Percentiles rank a stretch among this genome's conserved stretches.
Conservation (phyloP, 2,113 vertebrate species). For the Elachura formosa region DNA sequence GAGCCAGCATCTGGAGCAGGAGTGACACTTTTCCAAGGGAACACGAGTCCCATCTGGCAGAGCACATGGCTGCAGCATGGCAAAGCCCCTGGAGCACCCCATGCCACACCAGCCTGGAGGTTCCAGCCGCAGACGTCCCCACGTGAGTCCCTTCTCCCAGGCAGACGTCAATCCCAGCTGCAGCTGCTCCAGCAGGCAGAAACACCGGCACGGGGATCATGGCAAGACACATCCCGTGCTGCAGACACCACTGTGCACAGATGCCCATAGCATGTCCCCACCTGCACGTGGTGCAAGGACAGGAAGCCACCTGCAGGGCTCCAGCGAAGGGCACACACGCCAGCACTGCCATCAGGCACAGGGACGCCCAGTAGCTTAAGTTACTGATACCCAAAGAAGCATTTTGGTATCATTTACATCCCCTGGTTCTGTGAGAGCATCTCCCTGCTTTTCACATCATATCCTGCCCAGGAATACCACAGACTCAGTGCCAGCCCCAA, state of each 20-base stretch:
- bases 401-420: not conserved
- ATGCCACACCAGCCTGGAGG: not conserved
- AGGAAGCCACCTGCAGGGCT: not conserved
- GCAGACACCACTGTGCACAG: not conserved
- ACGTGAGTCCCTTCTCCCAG: not conserved
- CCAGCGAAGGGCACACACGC: not conserved
- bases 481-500: not conserved
- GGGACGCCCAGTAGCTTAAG: not conserved
- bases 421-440: not conserved
- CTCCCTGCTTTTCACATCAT: accelerated
- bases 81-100: not conserved
- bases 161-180: not conserved
- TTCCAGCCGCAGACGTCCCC: accelerated
- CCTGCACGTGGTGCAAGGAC: not conserved
- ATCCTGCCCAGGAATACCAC: not conserved
- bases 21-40: not conserved
- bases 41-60: not conserved
- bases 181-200: not conserved
- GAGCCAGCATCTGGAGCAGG: not conserved
- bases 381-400: not conserved
- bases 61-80: not conserved
- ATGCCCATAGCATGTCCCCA: not conserved
- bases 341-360: not conserved
- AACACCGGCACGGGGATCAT: accelerated
- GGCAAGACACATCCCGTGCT: accelerated